These are phyloP conservation scores for Onthophagus taurus DNA, from an alignment of 1,140 invertebrate genomes.

Conservation along the genomic window DNA sequence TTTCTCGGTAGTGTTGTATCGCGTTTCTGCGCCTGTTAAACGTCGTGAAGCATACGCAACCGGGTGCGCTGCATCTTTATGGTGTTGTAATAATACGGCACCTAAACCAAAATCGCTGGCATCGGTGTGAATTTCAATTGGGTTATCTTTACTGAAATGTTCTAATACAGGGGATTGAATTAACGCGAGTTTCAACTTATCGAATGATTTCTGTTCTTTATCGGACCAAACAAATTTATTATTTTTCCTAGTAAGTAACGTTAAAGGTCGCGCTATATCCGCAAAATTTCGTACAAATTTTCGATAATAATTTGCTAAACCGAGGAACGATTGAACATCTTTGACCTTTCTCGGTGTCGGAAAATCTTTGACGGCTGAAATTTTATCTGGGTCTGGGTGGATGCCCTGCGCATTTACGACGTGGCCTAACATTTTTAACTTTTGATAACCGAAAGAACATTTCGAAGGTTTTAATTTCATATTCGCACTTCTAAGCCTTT, in stretches of 20 bases:
- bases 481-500: background rate
- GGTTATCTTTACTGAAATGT: background rate
- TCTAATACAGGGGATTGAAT: background rate
- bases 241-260: slow-evolving; percentile 11
- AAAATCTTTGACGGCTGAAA: slow-evolving; percentile 11
- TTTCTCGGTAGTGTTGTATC: no score
- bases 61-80: no score
- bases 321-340: slow-evolving; percentile 12
- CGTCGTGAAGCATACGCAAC: no score
- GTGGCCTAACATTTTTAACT: slow-evolving; percentile 16
- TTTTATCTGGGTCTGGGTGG: slow-evolving; percentile 12
- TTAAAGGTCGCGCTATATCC: slow-evolving; percentile 12
- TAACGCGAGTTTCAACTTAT: slow-evolving; percentile 12
- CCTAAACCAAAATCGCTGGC: background rate
- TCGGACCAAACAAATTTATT: slow-evolving; percentile 6
- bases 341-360: slow-evolving; percentile 11
- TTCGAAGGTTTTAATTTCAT: slow-evolving; percentile 12
- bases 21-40: no score
- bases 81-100: no score
- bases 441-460: slow-evolving; percentile 2
- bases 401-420: slow-evolving; percentile 14
- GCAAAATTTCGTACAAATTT: slow-evolving; percentile 16
- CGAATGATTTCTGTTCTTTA: slow-evolving; percentile 11
- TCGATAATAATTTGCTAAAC: slow-evolving; percentile 15
- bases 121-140: background rate